Base-by-base conservation (phyloP, 2,113 vertebrate genomes). In the Murina feae region DNA sequence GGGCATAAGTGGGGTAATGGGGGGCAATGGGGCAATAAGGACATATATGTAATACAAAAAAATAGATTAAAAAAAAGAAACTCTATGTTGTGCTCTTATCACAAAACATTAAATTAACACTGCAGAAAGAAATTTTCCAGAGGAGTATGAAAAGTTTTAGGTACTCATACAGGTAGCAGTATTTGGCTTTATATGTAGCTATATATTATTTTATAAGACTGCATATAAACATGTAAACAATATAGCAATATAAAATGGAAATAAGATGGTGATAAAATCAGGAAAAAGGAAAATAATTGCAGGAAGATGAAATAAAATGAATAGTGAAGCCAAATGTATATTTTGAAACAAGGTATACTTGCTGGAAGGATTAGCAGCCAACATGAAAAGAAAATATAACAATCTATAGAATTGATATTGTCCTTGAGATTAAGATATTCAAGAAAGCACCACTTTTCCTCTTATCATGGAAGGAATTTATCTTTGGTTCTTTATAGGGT, bases 231-330 rank as follows among this genome's bases (percentile, higher is more conserved):
- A 65, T 85, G 9, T 80, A 89, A 89, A 58, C 20, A 89, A 78
- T 78, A 93, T 17, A 71, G 18, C 7, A 72, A 72, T 7, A 66
- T 35, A 66, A 81, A 91, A 51, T 82, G 20, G 12, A 93, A 93
- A 47, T 35, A 65, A 83, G 72, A 89, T 2, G 37, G 13, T 76
- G 6, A 76, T 28, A 75, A 89, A 83, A 95, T 88, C 18, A 82
- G 10, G 9, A 69, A 21, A 78, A 69, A 86, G 21, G 13, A 47
- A 69, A 89, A 66, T 23, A 76, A 60, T 65, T 91, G 1, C 20
- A 82, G 30, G 9, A 37, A 93, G 80, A 53, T 91, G 86, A 95
- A 16, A 96, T 63, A 9, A 86, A 87, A 86, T 28, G 68, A 87
- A 7, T 2, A 79, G 5, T 55, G 42, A 93, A 94, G 12, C 35